Percentiles rank a stretch among this genome's conserved stretches.
These are phyloP conservation scores for Leucopsar rothschildi DNA, from an alignment of 2,113 vertebrate species.

Conservation along the genomic window DNA sequence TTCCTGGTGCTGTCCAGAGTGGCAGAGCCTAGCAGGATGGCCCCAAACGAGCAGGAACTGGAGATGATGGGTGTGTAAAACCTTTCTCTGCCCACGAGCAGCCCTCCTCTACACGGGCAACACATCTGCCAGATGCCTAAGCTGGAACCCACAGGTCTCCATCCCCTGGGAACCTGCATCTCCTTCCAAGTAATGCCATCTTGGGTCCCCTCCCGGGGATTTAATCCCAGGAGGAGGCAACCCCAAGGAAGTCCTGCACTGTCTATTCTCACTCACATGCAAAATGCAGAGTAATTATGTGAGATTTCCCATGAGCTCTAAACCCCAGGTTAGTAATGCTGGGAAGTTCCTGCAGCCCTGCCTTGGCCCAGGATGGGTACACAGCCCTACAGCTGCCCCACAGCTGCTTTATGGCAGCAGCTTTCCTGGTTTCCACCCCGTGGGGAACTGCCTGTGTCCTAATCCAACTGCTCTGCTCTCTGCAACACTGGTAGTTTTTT, in stretches of 20 bases:
- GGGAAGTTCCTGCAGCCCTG: background rate
- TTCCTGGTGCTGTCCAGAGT: background rate
- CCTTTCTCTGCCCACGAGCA: accelerated
- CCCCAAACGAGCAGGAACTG: background rate
- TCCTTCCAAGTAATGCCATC: accelerated
- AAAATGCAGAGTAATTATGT: background rate
- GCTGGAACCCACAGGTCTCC: background rate
- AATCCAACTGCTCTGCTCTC: accelerated
- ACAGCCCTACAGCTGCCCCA: accelerated
- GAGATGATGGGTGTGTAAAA: background rate
- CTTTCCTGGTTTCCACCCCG: accelerated
- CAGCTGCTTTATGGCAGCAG: background rate
- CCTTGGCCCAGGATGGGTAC: background rate
- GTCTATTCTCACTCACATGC: accelerated
- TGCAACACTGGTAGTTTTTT: accelerated
- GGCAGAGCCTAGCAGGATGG: background rate
- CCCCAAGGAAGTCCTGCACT: accelerated
- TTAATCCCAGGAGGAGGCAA: background rate
- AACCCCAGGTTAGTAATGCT: accelerated
- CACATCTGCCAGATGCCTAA: background rate
- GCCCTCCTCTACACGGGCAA: accelerated
- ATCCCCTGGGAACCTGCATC: background rate
- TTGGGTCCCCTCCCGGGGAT: background rate
- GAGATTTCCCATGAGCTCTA: accelerated
- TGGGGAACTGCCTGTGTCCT: background rate